Evolutionary conservation across 2,888 invertebrate genomes (phyloP), one percentile per base, ranked within the genome.

Genomic region (Lithosia quadra): DNA sequence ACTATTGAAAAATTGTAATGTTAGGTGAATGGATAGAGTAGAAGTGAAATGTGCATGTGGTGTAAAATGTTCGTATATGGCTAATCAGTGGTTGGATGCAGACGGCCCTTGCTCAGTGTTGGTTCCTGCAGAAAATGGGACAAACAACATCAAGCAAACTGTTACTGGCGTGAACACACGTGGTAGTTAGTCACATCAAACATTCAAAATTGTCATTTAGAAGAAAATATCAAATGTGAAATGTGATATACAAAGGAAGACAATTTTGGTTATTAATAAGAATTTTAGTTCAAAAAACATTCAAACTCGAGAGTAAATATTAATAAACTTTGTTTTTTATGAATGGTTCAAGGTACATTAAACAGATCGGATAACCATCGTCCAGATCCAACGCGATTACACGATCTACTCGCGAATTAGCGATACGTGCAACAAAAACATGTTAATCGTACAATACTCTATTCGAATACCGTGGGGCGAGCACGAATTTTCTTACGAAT

Each of bases 141-240:
- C 92, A 94, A 86, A 93, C 88, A 78, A 91, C 91, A 91, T 92
- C 92, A 93, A 94, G 94, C 94, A 80, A 80, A 85, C 77, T 83
- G 91, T 93, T 92, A 92, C 91, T 90, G 90, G 94, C 94, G 89
- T 90, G 90, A 80, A 88, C 91, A 92, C 92, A 93, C 92, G 91
- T 90, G 91, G 83, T 53, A 60, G 72, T 90, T 90, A 88, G 87
- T 87, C 81, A 88, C 88, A 83, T 79, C 71, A 80, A 83, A 81
- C 73, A 69, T 62, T 70, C 67, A 67, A 9, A 69, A 73, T 69
- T 71, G 63, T 67, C 65, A 71, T 57, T 63, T 69, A 65, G 63
- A 61, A n/a, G n/a, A 64, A 63, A 57, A 53, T 55, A 61, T 63
- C 55, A 69, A 65, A 72, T 84, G 59, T 74, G 78, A 74, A 82